Evolutionary conservation across 2,888 invertebrate species (phyloP), one percentile per base, ranked within the genome.

Genomic region (Netelia melanura): DNA sequence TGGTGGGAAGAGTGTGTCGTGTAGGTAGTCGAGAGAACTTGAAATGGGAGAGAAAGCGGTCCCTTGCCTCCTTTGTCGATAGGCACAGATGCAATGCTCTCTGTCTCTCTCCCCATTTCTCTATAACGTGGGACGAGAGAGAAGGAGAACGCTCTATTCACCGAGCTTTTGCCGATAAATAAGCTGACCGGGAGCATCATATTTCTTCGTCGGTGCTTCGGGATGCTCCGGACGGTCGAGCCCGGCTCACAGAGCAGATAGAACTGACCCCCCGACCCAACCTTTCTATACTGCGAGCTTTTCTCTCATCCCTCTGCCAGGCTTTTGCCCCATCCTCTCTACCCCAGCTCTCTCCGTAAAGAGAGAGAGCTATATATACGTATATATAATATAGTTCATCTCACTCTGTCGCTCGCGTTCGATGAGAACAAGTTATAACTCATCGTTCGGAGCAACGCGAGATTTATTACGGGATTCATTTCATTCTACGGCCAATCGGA

Each of bases 381-480:
- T 61, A 23, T 23, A 25, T 61, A 23, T 30, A 38, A 48, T 25
- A 30, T 65, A 54, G 11, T 65, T 38, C 54, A 65, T 75, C 64
- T 52, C 77, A 70, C 76, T 58, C 65, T 52, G 71, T 79, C 67
- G 48, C 21, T 82, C 78, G 14, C 64, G 64, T 71, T 62, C 75
- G 61, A 76, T 79, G 56, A 48, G 43, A 64, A 43, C 83, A 76
- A 62, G 76, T 80, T 83, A 83, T 87, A 87, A 87, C 84, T 89
- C 88, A 88, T 87, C 89, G 72, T 85, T 85, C 64, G 54, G 25
- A 23, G 75, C 54, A 17, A 54, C 77, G 64, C 80, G 74, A 87
- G 90, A 90, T 91, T 89, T 91, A 91, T 89, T 88, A 86, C 85
- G 70, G 87, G 87, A 89, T 91, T 90, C 90, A 90, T 91, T 90